Evolutionary conservation across 1,140 invertebrate species (phyloP), one percentile per base, ranked within the genome.

Genomic region (Rhynchophorus ferrugineus): DNA sequence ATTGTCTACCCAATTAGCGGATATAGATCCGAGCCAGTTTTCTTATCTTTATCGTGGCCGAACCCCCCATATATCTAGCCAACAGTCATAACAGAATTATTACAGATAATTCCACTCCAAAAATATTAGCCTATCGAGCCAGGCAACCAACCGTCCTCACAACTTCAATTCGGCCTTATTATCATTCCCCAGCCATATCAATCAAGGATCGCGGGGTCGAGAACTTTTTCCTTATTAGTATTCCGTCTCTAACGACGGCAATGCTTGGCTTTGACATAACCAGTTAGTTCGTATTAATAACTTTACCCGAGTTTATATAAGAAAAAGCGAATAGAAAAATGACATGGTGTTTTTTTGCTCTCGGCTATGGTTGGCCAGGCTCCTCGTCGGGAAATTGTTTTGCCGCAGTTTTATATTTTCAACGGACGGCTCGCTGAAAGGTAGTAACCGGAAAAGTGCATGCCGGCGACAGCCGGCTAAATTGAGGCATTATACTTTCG

Each of bases 231-330:
- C 63, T 69, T 65, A 69, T 69, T 65, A 69, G 67, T 69, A 69
- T 69, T 69, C 67, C 59, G 54, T 46, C 52, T 58, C 60, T 67
- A 66, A 67, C 64, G 65, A 67, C 49, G 62, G 52, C 64, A 58
- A 66, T 66, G 65, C 65, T 69, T 69, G 68, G 68, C 58, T 69
- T 69, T 69, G 68, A 69, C 68, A 69, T 69, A 69, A 69, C 68
- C 68, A 69, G 68, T 69, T 69, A 69, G 66, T 68, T 63, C 65
- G 63, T 69, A 69, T 69, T 69, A 69, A 69, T 69, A 69, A 69
- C 66, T 69, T 68, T 65, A 61, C 61, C 59, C 55, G 62, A 67
- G 64, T 67, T 65, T 61, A 60, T 61, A 60, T 57, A 63, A 62
- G 59, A 68, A 69, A 65, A 67, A 65, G 58, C 60, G 60, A 62